Base-by-base conservation (phyloP, 2,113 vertebrate species). In the Salminus brasiliensis region DNA sequence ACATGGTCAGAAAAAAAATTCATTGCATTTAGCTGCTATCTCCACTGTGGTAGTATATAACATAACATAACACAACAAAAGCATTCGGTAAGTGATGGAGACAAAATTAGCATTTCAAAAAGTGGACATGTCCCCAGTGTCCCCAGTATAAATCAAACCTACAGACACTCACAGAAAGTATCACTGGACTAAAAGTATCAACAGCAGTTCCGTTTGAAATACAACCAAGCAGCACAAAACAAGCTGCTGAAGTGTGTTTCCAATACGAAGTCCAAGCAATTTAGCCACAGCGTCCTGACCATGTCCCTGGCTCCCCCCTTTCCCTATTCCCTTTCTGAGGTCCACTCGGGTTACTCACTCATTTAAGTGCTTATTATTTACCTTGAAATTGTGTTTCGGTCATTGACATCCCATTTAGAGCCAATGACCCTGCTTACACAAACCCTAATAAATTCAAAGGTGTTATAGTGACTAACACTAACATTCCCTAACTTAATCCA, bases 281-380 rank as follows among this genome's bases (percentile, higher is more conserved):
- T 25, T 21, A 55, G 7, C 23, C 52, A 9, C 6, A 49, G 18
- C 4, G n/a, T n/a, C 18, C 62, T 36, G 3, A 32, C 59, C 29
- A 52, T 34, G 52, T 25, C n/a, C 65, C 57, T 43, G 45, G 47
- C 53, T 36, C 16, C 67, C 25, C 34, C 39, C 16, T 36, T 45
- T 55, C 67, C 80, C 27, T n/a, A 49, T 30, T 36, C 23, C 15
- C 32, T 21, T 62, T 78, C n/a, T 1, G 47, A 76, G 62, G 74
- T 63, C 86, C 90, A 82, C 93, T 95, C 92, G 88, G 89, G 92
- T 94, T 95, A 91, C 92, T 90, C 90, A 88, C 88, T 93, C 94
- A 92, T 93, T 93, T 93, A 93, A 95, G 92, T 90, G 92, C 92
- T 93, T 92, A 93, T 93, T 95, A 94, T 95, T 94, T 95, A 95